These are phyloP conservation scores for Scalopus aquaticus DNA, from an alignment of 2,113 vertebrate genomes.

Conservation along the genomic window DNA sequence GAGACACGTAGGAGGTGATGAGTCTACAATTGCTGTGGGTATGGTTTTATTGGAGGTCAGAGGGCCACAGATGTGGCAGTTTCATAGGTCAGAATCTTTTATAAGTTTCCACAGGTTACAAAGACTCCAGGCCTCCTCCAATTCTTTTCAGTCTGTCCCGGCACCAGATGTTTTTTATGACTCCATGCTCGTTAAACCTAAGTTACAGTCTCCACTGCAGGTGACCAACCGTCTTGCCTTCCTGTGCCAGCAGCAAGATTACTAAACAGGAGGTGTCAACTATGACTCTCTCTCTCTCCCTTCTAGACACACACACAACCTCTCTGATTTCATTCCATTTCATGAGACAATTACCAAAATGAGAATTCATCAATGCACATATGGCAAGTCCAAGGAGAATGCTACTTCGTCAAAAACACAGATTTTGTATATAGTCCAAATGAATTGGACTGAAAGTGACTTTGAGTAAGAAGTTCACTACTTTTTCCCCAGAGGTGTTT, in stretches of 20 bases:
- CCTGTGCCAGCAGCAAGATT: not conserved
- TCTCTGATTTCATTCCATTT: not conserved
- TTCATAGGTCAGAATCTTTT: not conserved
- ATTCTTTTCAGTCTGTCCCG: not conserved
- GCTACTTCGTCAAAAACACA: not conserved
- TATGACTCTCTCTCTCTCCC: not conserved
- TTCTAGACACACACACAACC: not conserved
- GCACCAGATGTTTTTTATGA: not conserved
- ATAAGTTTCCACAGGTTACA: constrained; percentile 2
- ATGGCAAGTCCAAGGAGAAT: not conserved
- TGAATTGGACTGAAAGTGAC: not conserved
- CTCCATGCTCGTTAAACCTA: not conserved
- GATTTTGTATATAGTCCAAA: not conserved
- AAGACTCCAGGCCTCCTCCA: not conserved
- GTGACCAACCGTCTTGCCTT: not conserved
- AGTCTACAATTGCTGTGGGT: not conserved
- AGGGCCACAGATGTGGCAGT: not conserved
- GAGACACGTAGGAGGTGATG: not conserved
- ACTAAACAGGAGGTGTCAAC: not conserved
- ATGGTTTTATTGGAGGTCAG: not conserved
- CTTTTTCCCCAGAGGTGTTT: not conserved
- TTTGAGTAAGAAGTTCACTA: constrained; percentile 4
- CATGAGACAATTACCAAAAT: not conserved
- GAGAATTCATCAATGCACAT: not conserved
- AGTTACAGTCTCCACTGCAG: not conserved